Percentiles rank a stretch among this genome's conserved stretches.
Conservation (phyloP, 2,888 invertebrate genomes). For the Mesorhabditis belari region DNA sequence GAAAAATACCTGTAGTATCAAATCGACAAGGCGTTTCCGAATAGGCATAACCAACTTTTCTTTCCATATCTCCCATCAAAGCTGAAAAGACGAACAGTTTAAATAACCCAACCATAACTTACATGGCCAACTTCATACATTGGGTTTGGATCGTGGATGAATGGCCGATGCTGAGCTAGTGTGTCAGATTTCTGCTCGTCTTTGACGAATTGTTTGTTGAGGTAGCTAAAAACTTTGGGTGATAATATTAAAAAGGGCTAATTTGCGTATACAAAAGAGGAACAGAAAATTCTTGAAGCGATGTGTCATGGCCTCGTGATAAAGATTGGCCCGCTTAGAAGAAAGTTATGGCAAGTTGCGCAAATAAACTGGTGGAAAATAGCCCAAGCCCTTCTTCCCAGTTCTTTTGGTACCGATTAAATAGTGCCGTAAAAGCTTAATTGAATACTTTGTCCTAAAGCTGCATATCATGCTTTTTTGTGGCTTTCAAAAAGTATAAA, state of each 20-base stretch:
- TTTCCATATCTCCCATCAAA: conserved; percentile 75
- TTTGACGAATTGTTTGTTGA: conserved; percentile 71
- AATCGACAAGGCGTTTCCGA: conserved; percentile 68
- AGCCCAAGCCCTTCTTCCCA: too few species aligned
- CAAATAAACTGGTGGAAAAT: conserved; percentile 10
- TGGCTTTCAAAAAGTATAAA: too few species aligned
- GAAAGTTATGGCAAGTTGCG: neutral
- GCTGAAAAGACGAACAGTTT: conserved; percentile 50
- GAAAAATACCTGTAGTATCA: conserved; percentile 72
- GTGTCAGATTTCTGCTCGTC: conserved; percentile 26
- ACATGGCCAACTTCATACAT: conserved; percentile 72
- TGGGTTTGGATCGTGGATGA: conserved; percentile 26
- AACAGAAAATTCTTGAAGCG: too few species aligned
- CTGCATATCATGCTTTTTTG: too few species aligned
- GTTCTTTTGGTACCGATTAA: too few species aligned
- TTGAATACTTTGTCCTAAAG: too few species aligned
- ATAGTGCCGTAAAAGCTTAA: too few species aligned
- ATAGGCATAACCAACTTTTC: conserved; percentile 74
- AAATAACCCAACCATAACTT: conserved; percentile 8
- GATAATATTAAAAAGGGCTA: too few species aligned
- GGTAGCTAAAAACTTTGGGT: conserved; percentile 66
- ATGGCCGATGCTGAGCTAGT: conserved; percentile 26
- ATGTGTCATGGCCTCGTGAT: too few species aligned
- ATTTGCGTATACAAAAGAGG: too few species aligned
- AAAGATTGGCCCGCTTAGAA: too few species aligned